Evolutionary conservation across 2,888 invertebrate genomes (phyloP), one percentile per base, ranked within the genome.

Genomic region (Trisateles emortualis): DNA sequence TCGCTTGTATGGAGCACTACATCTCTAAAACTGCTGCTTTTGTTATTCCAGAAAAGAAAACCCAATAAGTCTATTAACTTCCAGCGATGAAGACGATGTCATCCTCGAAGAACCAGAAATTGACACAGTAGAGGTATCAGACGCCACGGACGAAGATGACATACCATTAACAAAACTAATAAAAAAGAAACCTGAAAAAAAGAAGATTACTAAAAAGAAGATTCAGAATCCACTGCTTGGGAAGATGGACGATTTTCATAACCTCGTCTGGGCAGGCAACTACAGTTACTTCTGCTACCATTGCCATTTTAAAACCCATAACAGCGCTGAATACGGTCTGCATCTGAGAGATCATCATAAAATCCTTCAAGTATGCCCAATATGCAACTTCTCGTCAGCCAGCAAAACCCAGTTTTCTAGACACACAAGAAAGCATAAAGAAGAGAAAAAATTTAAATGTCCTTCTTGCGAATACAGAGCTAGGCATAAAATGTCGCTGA

Each of bases 61-160:
- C 10, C 84, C 91, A 0, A 88, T 92, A 11, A 89, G 88, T 32
- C 72, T 92, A 0, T 61, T 92, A 0, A 91, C 92, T 0, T 92
- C 92, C 0, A 87, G 87, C 59, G 92, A 92, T 41, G 91, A 91
- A 1, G 88, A 88, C 24, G 92, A 92, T 46, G 91, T 91, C 0
- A 90, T 92, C 0, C 51, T 92, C 0, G 72, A 91, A 9, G 92
- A 92, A 1, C 92, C 91, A 0, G 72, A 88, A 46, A 87, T 91
- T 1, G 92, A 92, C 64, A 84, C 83, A 0, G 86, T 92, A 0
- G 89, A 87, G 3, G 88, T 92, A 0, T 75, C 90, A 0, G 88
- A 88, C 59, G 90, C 83, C 1, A 87, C 88, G 0, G 89, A 90
- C 65, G 91, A 91, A 2, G 92, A 92, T 47, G 90, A 92, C 68